Evolutionary conservation across 2,888 invertebrate species (phyloP).

Genomic region (Tiliacea aurago): DNA sequence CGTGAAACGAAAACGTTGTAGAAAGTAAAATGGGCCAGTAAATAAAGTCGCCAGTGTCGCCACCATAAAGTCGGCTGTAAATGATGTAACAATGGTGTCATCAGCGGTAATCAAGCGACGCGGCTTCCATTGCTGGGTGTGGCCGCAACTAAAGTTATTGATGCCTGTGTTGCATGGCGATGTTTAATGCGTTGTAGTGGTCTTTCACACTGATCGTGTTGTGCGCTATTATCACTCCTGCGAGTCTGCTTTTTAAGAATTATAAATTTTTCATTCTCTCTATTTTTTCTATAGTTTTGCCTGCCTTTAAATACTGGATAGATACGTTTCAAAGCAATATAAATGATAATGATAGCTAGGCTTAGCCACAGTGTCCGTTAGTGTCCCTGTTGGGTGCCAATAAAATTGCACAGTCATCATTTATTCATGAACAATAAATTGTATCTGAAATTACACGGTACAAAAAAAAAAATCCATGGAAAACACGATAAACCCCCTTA

Average conservation of each 20-base stretch:
- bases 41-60: conserved; percentile 42
- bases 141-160: conserved; percentile 42
- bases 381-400: conserved; percentile 9
- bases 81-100: conserved; percentile 42
- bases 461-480: too few species aligned
- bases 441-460: too few species aligned
- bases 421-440: too few species aligned
- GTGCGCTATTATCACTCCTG: background rate
- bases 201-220: conserved; percentile 9
- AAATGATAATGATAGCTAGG: background rate
- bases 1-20: conserved; percentile 45
- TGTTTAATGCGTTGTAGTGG: background rate
- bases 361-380: background rate
- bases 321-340: background rate
- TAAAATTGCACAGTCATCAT: background rate
- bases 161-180: conserved; percentile 22
- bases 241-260: background rate
- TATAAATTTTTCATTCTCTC: background rate
- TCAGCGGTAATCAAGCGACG: conserved; percentile 51
- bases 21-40: conserved; percentile 38
- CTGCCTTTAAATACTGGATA: background rate
- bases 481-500: too few species aligned
- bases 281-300: background rate
- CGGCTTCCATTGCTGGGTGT: conserved; percentile 49
- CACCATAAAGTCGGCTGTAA: conserved; percentile 47